A percentile compares a stretch with the other conserved stretches of the same genome.
Conservation (phyloP, 2,113 vertebrate species). For the Apodemus sylvaticus region DNA sequence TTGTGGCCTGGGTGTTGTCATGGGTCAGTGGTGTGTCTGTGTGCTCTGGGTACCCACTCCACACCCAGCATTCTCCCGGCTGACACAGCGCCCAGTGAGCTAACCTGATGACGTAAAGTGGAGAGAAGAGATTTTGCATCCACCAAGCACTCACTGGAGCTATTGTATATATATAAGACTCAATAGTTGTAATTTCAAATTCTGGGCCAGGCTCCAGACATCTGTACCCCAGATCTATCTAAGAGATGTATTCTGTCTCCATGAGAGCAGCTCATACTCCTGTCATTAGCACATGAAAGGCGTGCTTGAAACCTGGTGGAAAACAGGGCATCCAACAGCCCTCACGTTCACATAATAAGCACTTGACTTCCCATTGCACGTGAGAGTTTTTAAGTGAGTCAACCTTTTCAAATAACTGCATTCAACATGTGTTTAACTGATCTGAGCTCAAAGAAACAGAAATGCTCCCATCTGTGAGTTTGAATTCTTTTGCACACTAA, state of each 20-base stretch:
- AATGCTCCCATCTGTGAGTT: constrained; percentile 20
- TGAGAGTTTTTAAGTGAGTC: constrained; percentile 47
- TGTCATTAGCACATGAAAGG: constrained; percentile 55
- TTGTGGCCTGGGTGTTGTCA: background rate
- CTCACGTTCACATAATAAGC: constrained; percentile 53
- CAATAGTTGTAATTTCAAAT: constrained; percentile 51
- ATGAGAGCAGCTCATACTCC: background rate
- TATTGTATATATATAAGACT: background rate
- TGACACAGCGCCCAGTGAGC: background rate
- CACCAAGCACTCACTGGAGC: background rate
- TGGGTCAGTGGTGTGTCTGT: background rate
- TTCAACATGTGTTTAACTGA: constrained; percentile 58
- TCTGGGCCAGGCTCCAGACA: constrained; percentile 67
- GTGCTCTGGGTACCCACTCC: background rate
- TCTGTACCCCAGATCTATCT: constrained; percentile 55
- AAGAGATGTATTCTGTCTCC: constrained; percentile 41
- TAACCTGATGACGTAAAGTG: background rate
- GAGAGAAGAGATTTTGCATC: background rate
- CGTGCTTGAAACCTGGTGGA: background rate
- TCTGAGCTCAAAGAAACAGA: background rate
- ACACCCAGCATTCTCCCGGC: background rate
- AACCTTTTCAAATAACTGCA: constrained; percentile 54
- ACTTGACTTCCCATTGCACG: background rate
- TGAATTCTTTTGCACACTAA: constrained; percentile 26
- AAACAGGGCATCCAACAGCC: background rate